Evolutionary conservation across 2,113 vertebrate species (phyloP).

Genomic region (Cyprinodon variegatus): DNA sequence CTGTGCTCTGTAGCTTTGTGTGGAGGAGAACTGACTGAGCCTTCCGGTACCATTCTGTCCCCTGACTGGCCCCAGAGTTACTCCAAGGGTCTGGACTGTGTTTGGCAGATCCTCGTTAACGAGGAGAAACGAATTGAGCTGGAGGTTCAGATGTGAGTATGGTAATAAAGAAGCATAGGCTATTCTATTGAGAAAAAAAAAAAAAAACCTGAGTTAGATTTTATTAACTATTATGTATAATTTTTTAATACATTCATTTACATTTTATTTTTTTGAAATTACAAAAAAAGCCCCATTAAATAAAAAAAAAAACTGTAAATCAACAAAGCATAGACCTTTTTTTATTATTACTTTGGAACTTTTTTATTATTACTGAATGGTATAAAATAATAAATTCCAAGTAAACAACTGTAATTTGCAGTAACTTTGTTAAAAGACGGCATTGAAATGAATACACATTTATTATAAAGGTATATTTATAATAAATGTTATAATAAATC

Average conservation of each 20-base stretch:
- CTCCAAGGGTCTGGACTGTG: slow-evolving; percentile 88
- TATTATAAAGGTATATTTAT: neutral
- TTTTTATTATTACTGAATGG: neutral
- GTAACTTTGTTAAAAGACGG: neutral
- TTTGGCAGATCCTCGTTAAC: slow-evolving; percentile 90
- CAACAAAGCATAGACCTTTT: neutral
- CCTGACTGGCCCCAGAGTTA: slow-evolving; percentile 95
- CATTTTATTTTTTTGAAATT: too few relatives aligned
- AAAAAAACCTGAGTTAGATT: neutral
- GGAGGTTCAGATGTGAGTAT: slow-evolving; percentile 89
- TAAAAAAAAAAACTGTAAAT: too few relatives aligned
- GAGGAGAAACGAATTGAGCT: slow-evolving; percentile 91
- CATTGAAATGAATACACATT: neutral
- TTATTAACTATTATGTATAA: too few relatives aligned
- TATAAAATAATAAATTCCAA: neutral
- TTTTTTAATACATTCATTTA: too few relatives aligned
- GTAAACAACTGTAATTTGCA: neutral
- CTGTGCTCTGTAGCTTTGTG: slow-evolving; percentile 79
- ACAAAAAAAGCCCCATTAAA: too few relatives aligned
- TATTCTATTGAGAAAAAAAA: neutral
- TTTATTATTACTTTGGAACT: neutral
- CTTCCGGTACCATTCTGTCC: slow-evolving; percentile 87
- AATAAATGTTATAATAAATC: too few relatives aligned
- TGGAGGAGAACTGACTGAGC: slow-evolving; percentile 87
- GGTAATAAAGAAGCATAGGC: neutral